Percentiles rank a stretch among this genome's conserved stretches.
phyloP scores from a whole-genome alignment of 2,888 invertebrate genomes.

The Lutraria lutraria region DNA sequence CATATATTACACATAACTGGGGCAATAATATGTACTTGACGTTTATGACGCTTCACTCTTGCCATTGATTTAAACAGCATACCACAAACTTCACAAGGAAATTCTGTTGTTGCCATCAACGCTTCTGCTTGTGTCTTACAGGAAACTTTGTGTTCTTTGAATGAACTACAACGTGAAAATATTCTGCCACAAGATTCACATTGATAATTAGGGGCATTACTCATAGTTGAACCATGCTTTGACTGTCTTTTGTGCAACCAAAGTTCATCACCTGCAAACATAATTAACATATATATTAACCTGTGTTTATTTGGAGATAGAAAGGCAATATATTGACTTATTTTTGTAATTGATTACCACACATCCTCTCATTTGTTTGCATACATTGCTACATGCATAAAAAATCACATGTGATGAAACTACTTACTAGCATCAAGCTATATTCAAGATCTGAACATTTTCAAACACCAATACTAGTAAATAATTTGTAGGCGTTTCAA shows the following conservation, averaged over 20 bases:
- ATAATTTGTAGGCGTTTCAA: too few relatives aligned
- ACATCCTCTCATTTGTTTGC: background rate
- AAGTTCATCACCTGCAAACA: conserved; percentile 12
- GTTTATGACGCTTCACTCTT: background rate
- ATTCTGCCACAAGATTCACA: conserved; percentile 28
- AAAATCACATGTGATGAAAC: background rate
- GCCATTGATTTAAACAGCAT: background rate
- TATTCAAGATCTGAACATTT: background rate
- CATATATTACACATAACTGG: background rate
- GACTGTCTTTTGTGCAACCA: conserved; percentile 22
- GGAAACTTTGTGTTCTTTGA: conserved; percentile 26
- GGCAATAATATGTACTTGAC: conserved; percentile 6
- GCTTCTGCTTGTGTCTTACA: background rate
- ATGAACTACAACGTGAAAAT: background rate
- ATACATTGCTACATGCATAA: background rate
- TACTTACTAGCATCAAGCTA: background rate
- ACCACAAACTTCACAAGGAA: conserved; percentile 33
- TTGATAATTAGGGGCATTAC: conserved; percentile 10
- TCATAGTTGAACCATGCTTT: conserved; percentile 3
- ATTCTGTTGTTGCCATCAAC: background rate
- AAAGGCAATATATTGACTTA: background rate
- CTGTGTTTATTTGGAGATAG: background rate
- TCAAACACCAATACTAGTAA: background rate
- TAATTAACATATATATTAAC: background rate
- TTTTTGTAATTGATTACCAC: background rate